Evolutionary conservation across 2,113 vertebrate species (phyloP), one percentile per base, ranked within the genome.

Genomic region (Notarius lentiginosus): DNA sequence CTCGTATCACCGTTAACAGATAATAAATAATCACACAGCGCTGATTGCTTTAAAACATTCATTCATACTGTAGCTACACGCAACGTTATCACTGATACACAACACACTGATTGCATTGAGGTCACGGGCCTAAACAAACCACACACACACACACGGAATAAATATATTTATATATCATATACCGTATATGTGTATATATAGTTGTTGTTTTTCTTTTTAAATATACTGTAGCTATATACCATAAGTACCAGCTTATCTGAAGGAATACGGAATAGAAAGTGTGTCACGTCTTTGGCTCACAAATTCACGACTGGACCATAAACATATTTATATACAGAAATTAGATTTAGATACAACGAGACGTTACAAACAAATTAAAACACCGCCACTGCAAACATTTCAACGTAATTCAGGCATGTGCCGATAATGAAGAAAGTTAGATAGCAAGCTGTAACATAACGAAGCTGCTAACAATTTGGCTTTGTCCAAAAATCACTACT

Each of bases 261-360:
- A 89, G 76, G 8, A 90, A 88, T 89, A 92, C 91, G 79, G 73
- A 75, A 61, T 87, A 87, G 11, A 82, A 87, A 87, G 80, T 84
- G 82, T 86, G 47, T 76, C 73, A 73, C 56, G 66, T 90, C 95
- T 95, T 95, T 95, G 95, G 94, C 93, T 92, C 90, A 93, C 93
- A 90, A 91, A 91, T 89, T 94, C 92, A 93, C 91, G 88, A 92
- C 86, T 93, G 91, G 92, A 82, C 87, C 61, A 85, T 82, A 86
- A 89, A 91, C 63, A 0, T 73, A 80, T 76, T 79, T 83, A 55
- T 70, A 77, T 83, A 87, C 76, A 87, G 86, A 65, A 60, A 56
- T 55, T 63, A 66, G 90, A 84, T 91, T 68, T 73, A 86, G 92
- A 91, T 90, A 92, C 90, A 87, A 90, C 88, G 87, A 93, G 89